A percentile compares a stretch with the other conserved stretches of the same genome.
Conservation (phyloP, 1,140 invertebrate species). For the Dolichoris vasculosae region DNA sequence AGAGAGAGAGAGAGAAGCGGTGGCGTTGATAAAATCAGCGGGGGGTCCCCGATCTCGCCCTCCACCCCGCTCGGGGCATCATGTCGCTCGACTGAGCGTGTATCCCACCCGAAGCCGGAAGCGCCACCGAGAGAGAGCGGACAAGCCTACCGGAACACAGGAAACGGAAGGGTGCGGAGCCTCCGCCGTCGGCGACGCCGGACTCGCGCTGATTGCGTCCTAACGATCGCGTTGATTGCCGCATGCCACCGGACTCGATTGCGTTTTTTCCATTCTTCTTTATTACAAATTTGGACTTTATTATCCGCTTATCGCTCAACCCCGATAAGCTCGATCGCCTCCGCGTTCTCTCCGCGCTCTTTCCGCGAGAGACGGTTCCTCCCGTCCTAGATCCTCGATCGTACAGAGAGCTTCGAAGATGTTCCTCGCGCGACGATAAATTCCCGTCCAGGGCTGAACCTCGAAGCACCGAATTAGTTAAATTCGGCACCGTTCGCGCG, state of each 20-base stretch:
- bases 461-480: no score
- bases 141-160: conserved; percentile 65
- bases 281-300: no score
- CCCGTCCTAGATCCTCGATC: no score
- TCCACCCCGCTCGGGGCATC: conserved; percentile 47
- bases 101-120: conserved; percentile 59
- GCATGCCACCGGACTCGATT: background rate
- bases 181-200: conserved; percentile 39
- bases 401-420: no score
- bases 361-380: no score
- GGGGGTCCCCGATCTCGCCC: conserved; percentile 36
- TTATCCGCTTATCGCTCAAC: no score
- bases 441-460: no score
- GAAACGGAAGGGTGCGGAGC: conserved; percentile 64
- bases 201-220: conserved; percentile 59
- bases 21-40: conserved; percentile 51
- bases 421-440: no score
- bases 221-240: conserved; percentile 40
- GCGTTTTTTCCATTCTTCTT: background rate
- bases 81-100: conserved; percentile 61
- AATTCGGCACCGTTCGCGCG: no score
- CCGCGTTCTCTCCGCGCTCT: background rate
- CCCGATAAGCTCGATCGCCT: no score
- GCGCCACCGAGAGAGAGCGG: conserved; percentile 36
- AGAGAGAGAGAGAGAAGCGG: background rate